Percentiles rank a stretch among this genome's conserved stretches.
These are phyloP conservation scores for Dryocosmus kuriphilus DNA, from an alignment of 2,888 invertebrate species.

Conservation along the genomic window DNA sequence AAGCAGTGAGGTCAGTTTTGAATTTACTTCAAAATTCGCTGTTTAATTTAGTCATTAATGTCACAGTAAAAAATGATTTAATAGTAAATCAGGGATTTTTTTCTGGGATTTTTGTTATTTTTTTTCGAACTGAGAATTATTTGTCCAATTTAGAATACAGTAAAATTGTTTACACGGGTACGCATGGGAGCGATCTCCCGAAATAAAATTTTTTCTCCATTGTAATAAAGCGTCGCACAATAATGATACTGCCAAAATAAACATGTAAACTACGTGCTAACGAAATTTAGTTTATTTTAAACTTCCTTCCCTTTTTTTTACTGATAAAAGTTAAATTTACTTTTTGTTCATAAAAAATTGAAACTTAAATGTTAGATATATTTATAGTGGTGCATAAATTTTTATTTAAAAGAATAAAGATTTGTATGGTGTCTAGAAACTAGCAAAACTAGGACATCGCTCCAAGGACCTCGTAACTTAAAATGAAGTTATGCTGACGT, in stretches of 20 bases:
- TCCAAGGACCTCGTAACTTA: too few species aligned
- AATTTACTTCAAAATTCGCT: not conserved
- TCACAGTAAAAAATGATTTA: not conserved
- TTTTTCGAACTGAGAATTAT: not conserved
- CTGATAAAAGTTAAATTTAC: not conserved
- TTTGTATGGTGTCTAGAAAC: too few species aligned
- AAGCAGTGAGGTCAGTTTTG: not conserved
- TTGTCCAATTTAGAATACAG: not conserved
- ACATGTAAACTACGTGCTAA: not conserved
- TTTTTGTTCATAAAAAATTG: not conserved
- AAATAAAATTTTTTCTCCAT: not conserved
- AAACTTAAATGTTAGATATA: too few species aligned
- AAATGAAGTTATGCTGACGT: too few species aligned
- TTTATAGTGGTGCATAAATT: too few species aligned
- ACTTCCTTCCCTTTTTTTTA: not conserved
- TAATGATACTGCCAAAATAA: slow-evolving; percentile 28
- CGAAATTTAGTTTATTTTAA: not conserved
- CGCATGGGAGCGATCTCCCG: not conserved
- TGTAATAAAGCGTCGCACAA: slow-evolving; percentile 11
- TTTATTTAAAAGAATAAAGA: too few species aligned
- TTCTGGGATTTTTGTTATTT: not conserved
- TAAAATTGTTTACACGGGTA: not conserved
- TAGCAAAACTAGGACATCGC: too few species aligned
- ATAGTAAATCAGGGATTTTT: not conserved
- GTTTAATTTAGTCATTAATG: not conserved